Evolutionary conservation across 2,797 vertebrate genomes (phyloP).

Genomic region (Spheniscus humboldti): DNA sequence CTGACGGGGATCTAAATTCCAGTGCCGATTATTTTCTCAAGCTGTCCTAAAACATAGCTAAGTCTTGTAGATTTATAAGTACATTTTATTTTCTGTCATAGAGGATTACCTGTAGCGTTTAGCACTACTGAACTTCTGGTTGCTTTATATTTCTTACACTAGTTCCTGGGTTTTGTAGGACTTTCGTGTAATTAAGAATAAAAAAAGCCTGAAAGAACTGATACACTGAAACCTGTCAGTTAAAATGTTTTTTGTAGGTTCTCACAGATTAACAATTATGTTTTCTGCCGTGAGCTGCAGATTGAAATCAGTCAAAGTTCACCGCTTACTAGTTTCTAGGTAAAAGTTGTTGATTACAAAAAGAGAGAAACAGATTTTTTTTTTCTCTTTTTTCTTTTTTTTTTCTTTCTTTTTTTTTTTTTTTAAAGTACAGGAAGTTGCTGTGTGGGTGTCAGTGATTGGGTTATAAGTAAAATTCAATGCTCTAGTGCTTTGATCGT

Average conservation of each 20-base stretch:
- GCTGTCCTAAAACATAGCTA: neutral
- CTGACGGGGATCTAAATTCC: neutral
- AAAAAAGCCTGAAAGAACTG: neutral
- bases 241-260: slow-evolving; percentile 33
- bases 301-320: slow-evolving; percentile 68
- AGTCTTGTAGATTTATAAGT: neutral
- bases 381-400: neutral
- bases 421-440: slow-evolving; percentile 74
- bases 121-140: neutral
- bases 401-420: slow-evolving; percentile 41
- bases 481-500: slow-evolving; percentile 71
- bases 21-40: neutral
- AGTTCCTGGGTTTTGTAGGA: neutral
- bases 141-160: neutral
- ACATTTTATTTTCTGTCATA: neutral
- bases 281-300: slow-evolving; percentile 67
- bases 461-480: slow-evolving; percentile 68
- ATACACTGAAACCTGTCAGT: slow-evolving; percentile 67
- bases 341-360: slow-evolving; percentile 82
- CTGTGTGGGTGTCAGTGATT: slow-evolving; percentile 82
- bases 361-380: slow-evolving; percentile 79
- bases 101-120: neutral
- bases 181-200: neutral
- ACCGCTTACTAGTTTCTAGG: slow-evolving; percentile 75
- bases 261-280: slow-evolving; percentile 65